Percentiles rank a stretch among this genome's conserved stretches.
Evolutionary conservation across 2,888 invertebrate genomes (phyloP).

Genomic region (Hemithea aestivaria): DNA sequence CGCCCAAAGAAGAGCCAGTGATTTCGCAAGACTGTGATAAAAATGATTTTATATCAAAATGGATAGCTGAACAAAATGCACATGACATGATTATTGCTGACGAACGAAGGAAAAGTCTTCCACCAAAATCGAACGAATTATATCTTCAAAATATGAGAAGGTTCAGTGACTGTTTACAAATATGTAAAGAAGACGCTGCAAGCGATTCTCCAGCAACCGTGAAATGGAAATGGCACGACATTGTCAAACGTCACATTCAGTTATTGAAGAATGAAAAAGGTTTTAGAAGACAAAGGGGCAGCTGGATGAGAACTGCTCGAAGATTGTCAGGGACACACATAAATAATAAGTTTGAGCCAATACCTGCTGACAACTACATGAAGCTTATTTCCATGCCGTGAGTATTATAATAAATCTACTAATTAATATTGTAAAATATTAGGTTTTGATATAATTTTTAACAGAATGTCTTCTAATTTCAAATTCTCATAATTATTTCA

Average conservation of each 20-base stretch:
- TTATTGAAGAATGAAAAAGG: slow-evolving; percentile 71
- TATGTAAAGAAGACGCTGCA: slow-evolving; percentile 75
- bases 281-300: slow-evolving; percentile 67
- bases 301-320: slow-evolving; percentile 71
- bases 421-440: too few species aligned
- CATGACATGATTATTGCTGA: slow-evolving; percentile 67
- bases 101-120: slow-evolving; percentile 71
- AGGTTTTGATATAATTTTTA: too few species aligned
- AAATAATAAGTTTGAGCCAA: slow-evolving; percentile 51
- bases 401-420: slow-evolving; percentile 37
- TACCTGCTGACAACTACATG: slow-evolving; percentile 65
- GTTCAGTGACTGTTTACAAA: slow-evolving; percentile 73
- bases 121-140: slow-evolving; percentile 72
- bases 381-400: slow-evolving; percentile 72
- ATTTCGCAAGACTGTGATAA: slow-evolving; percentile 75
- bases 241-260: slow-evolving; percentile 73
- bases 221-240: slow-evolving; percentile 76
- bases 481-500: slow-evolving; percentile 31
- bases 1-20: slow-evolving; percentile 74
- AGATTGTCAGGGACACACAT: slow-evolving; percentile 61
- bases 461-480: slow-evolving; percentile 11
- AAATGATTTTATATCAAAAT: slow-evolving; percentile 75
- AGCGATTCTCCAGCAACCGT: slow-evolving; percentile 74
- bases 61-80: slow-evolving; percentile 75
- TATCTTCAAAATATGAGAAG: slow-evolving; percentile 73